Base-by-base conservation (phyloP, 2,888 invertebrate genomes). In the Stenolophus ochropezus region DNA sequence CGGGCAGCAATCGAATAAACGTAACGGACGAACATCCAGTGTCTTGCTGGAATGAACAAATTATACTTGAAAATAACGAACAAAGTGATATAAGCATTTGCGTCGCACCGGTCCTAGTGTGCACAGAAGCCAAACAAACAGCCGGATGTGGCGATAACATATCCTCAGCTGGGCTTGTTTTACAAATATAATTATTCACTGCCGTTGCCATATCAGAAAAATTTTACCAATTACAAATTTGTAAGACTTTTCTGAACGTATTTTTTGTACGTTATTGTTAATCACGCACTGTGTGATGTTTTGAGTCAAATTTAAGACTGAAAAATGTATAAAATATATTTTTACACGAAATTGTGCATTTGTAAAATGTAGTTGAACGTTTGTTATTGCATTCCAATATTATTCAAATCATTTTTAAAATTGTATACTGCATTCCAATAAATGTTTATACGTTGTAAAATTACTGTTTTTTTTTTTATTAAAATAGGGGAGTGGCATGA, bases 61-160 rank as follows among this genome's bases (percentile, higher is more conserved):
- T 93, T 5, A 90, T 90, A 33, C 88, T 88, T 2, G 89, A 89
- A 1, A 85, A 84, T 21, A 85, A 65, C 3, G 77, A 80, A 65
- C 23, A 86, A 18, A 86, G 88, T 53, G 85, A 88, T 74, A 91
- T 93, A 16, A 92, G 95, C 85, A 93, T 96, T 76, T 96, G 96
- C 88, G 92, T 96, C 3, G 95, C 96, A 0, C 96, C 96, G 0
- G 96, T 96, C 4, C 89, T 96, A 23, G 95, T 96, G 1, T 96
- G 96, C 86, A 96, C 95, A 0, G 92, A 94, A 84, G 95, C 95
- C 0, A 92, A 93, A 82, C 93, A 96, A 85, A 96, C 96, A 0
- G 96, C 95, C 0, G 96, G 96, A 0, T 96, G 96, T 6, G 96
- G 96, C 0, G 96, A 96, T 87, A 96, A 96, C 86, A 95, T 96